Conservation (phyloP, 2,797 vertebrate species). For the Limnodromus scolopaceus region DNA sequence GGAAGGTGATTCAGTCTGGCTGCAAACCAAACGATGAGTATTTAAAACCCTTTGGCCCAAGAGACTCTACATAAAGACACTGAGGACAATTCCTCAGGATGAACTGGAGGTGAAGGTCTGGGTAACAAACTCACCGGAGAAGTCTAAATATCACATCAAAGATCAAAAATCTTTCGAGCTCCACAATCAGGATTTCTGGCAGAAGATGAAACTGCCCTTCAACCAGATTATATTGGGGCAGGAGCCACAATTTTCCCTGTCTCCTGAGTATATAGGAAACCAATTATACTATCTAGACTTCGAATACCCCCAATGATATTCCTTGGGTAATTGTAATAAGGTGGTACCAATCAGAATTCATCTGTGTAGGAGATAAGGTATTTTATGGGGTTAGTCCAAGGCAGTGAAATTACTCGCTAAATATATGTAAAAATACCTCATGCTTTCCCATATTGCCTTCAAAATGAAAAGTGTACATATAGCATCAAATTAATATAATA, state of each 20-base stretch:
- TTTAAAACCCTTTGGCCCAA: not conserved
- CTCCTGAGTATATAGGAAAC: not conserved
- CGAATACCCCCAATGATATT: not conserved
- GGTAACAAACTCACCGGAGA: not conserved
- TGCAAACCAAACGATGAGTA: not conserved
- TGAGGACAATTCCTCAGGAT: not conserved
- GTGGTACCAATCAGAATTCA: not conserved
- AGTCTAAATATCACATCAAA: not conserved
- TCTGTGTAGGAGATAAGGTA: not conserved
- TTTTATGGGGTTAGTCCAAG: not conserved
- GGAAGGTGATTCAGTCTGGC: not conserved
- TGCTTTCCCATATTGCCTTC: not conserved
- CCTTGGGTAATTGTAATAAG: not conserved
- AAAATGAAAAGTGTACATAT: not conserved
- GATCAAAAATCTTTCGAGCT: not conserved
- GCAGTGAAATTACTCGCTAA: not conserved
- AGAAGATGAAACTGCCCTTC: not conserved
- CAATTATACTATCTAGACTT: not conserved
- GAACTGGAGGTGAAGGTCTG: not conserved
- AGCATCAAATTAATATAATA: not conserved
- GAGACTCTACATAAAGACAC: not conserved
- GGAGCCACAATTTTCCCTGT: not conserved
- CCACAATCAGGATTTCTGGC: not conserved
- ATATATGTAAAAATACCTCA: not conserved
- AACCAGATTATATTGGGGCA: not conserved